These are phyloP conservation scores for Neodiprion pinetum DNA, from an alignment of 1,140 invertebrate genomes.

Conservation along the genomic window DNA sequence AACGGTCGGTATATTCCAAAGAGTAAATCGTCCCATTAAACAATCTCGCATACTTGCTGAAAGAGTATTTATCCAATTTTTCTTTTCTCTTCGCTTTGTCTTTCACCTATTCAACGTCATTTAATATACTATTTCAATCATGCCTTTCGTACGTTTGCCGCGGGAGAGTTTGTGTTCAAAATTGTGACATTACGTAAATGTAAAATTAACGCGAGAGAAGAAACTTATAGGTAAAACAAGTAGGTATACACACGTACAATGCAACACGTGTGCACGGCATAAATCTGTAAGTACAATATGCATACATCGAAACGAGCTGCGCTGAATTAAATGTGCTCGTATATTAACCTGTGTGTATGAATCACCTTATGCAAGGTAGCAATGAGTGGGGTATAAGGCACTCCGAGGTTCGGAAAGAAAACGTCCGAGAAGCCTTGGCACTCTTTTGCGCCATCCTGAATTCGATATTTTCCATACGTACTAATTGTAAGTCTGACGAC, in stretches of 20 bases:
- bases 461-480: background rate
- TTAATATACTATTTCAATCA: no score
- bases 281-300: no score
- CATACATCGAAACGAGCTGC: background rate
- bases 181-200: no score
- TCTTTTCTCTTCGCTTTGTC: no score
- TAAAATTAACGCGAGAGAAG: no score
- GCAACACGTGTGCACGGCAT: no score
- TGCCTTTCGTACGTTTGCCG: no score
- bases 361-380: background rate
- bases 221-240: no score
- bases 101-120: no score
- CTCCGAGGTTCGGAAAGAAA: background rate
- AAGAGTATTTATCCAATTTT: background rate
- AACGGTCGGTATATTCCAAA: slow-evolving; percentile 5
- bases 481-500: background rate
- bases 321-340: background rate
- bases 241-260: no score
- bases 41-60: background rate
- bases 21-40: slow-evolving; percentile 1
- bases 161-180: no score
- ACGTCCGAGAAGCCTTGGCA: background rate
- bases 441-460: background rate
- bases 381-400: background rate
- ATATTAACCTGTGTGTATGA: background rate